Evolutionary conservation across 37 sponge, comb jelly and placozoan genomes (phyloP).

Genomic region (Aplysina aerophoba): DNA sequence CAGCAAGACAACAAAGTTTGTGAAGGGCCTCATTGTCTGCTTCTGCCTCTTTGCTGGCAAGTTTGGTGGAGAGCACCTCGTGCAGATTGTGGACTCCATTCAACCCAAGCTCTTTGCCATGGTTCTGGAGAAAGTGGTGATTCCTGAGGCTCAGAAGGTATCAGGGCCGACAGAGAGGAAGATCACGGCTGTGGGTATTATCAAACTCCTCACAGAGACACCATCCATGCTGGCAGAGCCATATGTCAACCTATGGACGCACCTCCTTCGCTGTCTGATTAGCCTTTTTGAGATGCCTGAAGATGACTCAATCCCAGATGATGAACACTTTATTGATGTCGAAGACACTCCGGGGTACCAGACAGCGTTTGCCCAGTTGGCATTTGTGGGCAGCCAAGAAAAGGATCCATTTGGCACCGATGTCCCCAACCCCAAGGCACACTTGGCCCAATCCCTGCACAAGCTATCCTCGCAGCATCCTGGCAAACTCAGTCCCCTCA

Average conservation of each 20-base stretch:
- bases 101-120: constrained; percentile 94
- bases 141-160: constrained; percentile 94
- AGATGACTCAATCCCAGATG: constrained; percentile 81
- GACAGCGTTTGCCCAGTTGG: constrained; percentile 87
- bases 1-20: constrained; percentile 93
- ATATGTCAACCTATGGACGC: constrained; percentile 74
- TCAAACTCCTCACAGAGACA: constrained; percentile 92
- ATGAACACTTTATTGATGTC: constrained; percentile 96
- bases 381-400: constrained; percentile 82
- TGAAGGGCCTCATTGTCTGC: constrained; percentile 91
- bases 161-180: constrained; percentile 85
- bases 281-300: constrained; percentile 90
- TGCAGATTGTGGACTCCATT: constrained; percentile 84
- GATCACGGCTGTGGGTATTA: constrained; percentile 95
- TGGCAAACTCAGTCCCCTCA: constrained; percentile 80
- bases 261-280: constrained; percentile 83
- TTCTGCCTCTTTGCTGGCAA: constrained; percentile 89
- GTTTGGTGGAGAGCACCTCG: constrained; percentile 79
- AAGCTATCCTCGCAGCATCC: constrained; percentile 83
- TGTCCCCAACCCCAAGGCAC: constrained; percentile 73
- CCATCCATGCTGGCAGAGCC: constrained; percentile 85
- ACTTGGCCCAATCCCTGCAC: constrained; percentile 78
- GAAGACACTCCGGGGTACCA: constrained; percentile 99
- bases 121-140: constrained; percentile 91
- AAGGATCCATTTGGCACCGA: constrained; percentile 82